Percentiles rank a stretch among this genome's conserved stretches.
Evolutionary conservation across 2,113 vertebrate genomes (phyloP).

Genomic region (Eidolon helvum): DNA sequence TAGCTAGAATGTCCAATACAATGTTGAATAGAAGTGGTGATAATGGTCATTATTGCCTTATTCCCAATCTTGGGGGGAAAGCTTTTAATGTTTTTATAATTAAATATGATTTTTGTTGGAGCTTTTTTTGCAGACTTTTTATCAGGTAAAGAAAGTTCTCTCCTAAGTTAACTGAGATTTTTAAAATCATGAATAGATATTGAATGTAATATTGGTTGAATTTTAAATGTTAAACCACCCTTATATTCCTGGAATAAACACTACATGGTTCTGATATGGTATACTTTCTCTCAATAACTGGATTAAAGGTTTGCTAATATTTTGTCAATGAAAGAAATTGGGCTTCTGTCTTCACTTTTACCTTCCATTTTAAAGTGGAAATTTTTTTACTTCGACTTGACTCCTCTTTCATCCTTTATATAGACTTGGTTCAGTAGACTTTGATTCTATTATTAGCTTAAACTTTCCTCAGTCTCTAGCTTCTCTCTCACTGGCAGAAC

Average conservation of each 20-base stretch:
- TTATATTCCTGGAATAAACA: not conserved
- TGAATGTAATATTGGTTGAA: not conserved
- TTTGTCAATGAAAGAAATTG: not conserved
- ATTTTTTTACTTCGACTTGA: not conserved
- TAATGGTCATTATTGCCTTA: not conserved
- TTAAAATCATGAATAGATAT: not conserved
- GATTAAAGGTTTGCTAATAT: not conserved
- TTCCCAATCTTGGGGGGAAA: not conserved
- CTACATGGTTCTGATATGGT: not conserved
- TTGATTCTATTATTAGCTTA: conserved; percentile 46
- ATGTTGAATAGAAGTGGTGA: not conserved
- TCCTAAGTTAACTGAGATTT: not conserved
- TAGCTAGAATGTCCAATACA: not conserved
- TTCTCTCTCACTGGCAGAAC: conserved; percentile 1
- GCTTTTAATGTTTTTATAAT: not conserved
- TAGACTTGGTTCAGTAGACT: conserved; percentile 10
- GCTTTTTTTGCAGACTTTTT: not conserved
- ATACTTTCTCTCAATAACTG: not conserved
- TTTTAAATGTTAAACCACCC: not conserved
- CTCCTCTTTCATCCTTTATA: not conserved
- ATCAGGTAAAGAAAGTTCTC: not conserved
- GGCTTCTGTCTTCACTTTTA: conserved; percentile 8
- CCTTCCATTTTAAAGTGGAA: not conserved
- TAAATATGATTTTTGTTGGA: not conserved
- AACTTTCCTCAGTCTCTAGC: not conserved